Percentiles rank a stretch among this genome's conserved stretches.
Evolutionary conservation across 2,797 vertebrate genomes (phyloP).

Genomic region (Oceanodroma leucorhoa): DNA sequence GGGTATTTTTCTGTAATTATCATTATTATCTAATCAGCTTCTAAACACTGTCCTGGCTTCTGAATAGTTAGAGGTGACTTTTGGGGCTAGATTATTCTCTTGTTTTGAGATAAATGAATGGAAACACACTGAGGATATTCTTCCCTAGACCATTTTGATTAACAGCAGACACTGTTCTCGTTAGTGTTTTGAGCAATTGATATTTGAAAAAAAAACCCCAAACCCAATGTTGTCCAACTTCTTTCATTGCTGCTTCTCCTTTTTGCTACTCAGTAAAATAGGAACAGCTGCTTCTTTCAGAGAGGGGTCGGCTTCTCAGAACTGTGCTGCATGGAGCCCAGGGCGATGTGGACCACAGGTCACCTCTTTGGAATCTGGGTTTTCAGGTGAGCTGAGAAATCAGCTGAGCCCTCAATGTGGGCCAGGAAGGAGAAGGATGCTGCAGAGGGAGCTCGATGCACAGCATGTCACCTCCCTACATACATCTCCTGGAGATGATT

Average conservation of each 20-base stretch:
- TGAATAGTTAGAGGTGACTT: not conserved
- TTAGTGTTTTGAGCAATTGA: not conserved
- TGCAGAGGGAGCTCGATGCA: not conserved
- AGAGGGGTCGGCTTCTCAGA: not conserved
- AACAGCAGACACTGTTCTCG: not conserved
- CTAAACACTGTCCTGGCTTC: conserved; percentile 9
- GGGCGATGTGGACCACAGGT: accelerated
- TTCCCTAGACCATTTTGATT: not conserved
- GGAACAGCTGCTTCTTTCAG: not conserved
- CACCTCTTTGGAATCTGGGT: not conserved
- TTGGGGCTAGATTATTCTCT: not conserved
- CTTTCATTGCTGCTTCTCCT: not conserved
- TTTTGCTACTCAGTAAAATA: not conserved
- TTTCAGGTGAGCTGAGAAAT: not conserved
- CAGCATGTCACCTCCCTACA: not conserved
- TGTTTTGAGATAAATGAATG: not conserved
- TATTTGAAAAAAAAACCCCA: not conserved
- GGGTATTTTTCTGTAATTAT: conserved; percentile 54
- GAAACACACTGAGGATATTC: not conserved
- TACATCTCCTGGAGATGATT: not conserved
- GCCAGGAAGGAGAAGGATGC: not conserved
- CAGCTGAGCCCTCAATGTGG: accelerated
- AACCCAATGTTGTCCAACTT: not conserved
- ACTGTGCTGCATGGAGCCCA: accelerated
- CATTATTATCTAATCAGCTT: conserved; percentile 60